phyloP scores from a whole-genome alignment of 2,797 vertebrate genomes.

The Falco concolor region DNA sequence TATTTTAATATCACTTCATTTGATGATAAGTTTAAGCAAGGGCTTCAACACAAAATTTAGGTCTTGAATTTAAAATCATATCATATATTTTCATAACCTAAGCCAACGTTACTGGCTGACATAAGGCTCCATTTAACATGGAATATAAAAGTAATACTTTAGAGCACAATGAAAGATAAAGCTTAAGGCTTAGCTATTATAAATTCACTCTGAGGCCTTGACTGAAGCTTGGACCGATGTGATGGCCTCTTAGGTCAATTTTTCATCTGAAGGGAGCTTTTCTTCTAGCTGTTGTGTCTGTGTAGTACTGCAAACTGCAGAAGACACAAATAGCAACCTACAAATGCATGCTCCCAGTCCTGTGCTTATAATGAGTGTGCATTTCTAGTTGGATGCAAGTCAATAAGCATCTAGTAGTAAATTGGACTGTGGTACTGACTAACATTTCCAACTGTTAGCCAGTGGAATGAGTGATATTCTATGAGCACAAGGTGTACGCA shows the following conservation, averaged over 20 bases:
- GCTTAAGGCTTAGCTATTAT: background rate
- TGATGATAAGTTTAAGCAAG: background rate
- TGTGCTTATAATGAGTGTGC: background rate
- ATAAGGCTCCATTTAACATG: background rate
- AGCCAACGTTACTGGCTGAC: background rate
- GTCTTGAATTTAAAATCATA: background rate
- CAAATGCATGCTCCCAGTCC: background rate
- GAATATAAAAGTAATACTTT: background rate
- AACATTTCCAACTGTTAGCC: background rate
- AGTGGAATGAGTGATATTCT: background rate
- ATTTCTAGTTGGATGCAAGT: background rate
- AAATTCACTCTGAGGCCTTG: background rate
- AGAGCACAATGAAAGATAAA: background rate
- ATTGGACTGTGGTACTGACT: background rate
- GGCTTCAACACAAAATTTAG: background rate
- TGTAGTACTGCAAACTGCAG: background rate
- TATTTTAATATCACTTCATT: background rate
- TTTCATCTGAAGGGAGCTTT: background rate
- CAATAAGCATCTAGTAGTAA: background rate
- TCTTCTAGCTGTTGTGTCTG: background rate
- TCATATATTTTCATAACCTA: background rate
- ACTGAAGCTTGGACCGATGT: background rate
- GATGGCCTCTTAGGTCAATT: background rate
- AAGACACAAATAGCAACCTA: background rate
- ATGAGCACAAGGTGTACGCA: fast-evolving